Percentiles rank a stretch among this genome's conserved stretches.
These are phyloP conservation scores for Myotis daubentonii DNA, from an alignment of 2,797 vertebrate genomes.

Conservation along the genomic window DNA sequence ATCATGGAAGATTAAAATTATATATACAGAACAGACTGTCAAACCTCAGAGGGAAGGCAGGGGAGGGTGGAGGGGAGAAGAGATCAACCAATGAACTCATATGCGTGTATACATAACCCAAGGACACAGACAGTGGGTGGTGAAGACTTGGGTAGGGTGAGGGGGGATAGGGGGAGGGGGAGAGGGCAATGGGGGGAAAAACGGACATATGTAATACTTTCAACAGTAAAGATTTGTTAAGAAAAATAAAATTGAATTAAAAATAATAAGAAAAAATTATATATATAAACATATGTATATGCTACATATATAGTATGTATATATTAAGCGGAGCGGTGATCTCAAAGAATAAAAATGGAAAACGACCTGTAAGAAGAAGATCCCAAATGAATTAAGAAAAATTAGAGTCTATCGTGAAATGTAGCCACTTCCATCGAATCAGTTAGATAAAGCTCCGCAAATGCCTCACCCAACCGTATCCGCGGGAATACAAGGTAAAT, in stretches of 20 bases:
- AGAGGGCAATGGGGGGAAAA: too few relatives aligned
- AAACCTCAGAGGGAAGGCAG: too few relatives aligned
- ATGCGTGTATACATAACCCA: too few relatives aligned
- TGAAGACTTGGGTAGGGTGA: too few relatives aligned
- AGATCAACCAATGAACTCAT: too few relatives aligned
- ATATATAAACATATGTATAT: background rate
- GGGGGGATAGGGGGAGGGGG: fast-evolving
- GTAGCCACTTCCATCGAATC: background rate
- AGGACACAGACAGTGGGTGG: too few relatives aligned
- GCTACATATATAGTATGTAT: background rate
- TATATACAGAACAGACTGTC: background rate
- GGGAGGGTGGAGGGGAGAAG: too few relatives aligned
- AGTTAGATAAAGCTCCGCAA: background rate
- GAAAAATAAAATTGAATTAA: too few relatives aligned
- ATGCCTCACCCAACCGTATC: background rate
- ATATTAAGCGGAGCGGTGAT: slow-evolving; percentile 6
- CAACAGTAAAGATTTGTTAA: too few relatives aligned
- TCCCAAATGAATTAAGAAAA: background rate
- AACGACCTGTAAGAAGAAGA: slow-evolving; percentile 21
- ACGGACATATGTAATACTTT: too few relatives aligned
- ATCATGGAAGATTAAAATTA: slow-evolving; percentile 43
- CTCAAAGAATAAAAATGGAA: slow-evolving; percentile 14
- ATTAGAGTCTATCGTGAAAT: background rate
- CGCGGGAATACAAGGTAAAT: background rate
- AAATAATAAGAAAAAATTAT: too few relatives aligned